These are phyloP conservation scores for Tetrapedia diversipes DNA, from an alignment of 2,888 invertebrate genomes.

Conservation along the genomic window DNA sequence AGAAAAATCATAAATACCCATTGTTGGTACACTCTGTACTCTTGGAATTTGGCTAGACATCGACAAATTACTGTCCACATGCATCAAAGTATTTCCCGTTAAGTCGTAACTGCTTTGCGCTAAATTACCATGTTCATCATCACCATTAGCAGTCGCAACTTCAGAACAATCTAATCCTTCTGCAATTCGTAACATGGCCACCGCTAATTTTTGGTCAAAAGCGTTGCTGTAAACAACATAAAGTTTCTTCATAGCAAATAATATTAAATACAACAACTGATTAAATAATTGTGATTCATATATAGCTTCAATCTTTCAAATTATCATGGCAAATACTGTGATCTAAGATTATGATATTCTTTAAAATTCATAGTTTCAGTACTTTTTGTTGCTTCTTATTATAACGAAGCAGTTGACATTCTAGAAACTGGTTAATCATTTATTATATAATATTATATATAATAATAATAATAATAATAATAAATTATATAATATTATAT, in stretches of 20 bases:
- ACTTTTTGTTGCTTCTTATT: no score
- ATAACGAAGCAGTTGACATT: no score
- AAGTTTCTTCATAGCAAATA: conserved; percentile 2
- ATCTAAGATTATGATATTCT: no score
- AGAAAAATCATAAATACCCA: conserved; percentile 51
- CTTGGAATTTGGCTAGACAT: conserved; percentile 79
- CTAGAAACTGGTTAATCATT: no score
- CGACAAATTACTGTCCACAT: conserved; percentile 81
- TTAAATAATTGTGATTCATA: no score
- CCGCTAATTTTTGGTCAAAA: conserved; percentile 95
- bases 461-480: no score
- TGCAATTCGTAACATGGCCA: conserved; percentile 93
- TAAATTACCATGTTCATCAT: conserved; percentile 76
- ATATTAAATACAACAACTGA: no score
- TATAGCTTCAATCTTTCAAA: no score
- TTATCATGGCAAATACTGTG: no score
- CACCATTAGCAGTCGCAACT: conserved; percentile 70
- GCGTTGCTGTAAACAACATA: conserved; percentile 87
- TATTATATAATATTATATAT: no score
- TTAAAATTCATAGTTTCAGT: no score
- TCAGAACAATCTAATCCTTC: conserved; percentile 93
- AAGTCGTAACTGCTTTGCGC: conserved; percentile 80
- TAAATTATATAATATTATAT: no score
- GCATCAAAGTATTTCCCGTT: conserved; percentile 80
- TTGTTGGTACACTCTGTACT: conserved; percentile 79